Evolutionary conservation across 2,797 vertebrate species (phyloP).

Genomic region (Monodelphis domestica): DNA sequence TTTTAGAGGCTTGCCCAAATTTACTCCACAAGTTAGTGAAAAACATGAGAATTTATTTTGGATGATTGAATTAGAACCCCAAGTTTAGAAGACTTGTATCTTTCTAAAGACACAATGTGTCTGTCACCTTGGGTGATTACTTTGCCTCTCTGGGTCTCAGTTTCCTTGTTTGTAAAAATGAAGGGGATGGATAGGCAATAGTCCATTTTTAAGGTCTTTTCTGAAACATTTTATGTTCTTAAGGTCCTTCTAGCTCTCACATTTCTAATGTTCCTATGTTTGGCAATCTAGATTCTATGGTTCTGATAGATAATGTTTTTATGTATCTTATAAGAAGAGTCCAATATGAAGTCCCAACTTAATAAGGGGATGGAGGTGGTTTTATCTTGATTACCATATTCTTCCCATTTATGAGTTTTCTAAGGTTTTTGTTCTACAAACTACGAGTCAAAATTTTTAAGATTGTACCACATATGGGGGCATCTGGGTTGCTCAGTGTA

Average conservation of each 20-base stretch:
- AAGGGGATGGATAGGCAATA: not conserved
- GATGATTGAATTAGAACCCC: not conserved
- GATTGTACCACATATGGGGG: too few species aligned
- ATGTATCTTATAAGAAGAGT: not conserved
- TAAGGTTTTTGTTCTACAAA: too few species aligned
- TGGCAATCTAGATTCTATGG: not conserved
- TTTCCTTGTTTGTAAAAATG: not conserved
- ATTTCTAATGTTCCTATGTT: not conserved
- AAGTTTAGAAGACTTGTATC: not conserved
- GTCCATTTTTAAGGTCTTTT: not conserved
- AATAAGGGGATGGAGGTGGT: not conserved
- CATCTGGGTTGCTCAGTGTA: too few species aligned
- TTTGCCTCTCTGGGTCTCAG: not conserved
- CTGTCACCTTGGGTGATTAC: not conserved
- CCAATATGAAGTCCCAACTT: not conserved
- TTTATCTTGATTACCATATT: not conserved
- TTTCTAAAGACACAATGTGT: fast-evolving
- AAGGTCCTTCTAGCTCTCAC: not conserved
- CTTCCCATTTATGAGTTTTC: too few species aligned
- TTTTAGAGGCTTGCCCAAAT: not conserved
- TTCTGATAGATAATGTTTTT: not conserved
- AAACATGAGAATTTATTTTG: not conserved
- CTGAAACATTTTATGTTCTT: not conserved
- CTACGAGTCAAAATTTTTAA: too few species aligned
- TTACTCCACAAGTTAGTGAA: not conserved